Conservation (phyloP, 2,113 vertebrate species). For the Lampris megalopsis region DNA sequence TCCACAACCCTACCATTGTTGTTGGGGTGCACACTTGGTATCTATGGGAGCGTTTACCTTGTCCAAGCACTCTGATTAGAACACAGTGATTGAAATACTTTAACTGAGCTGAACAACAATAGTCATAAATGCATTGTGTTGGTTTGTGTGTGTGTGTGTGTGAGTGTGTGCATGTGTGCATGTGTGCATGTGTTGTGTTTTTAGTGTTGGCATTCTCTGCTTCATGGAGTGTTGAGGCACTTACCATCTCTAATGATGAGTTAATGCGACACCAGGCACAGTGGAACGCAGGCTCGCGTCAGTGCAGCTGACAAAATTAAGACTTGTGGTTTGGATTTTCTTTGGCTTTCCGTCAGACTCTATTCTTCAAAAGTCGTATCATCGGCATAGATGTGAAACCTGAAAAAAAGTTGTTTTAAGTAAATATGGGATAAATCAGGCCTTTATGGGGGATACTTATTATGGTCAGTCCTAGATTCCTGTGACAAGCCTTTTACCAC, state of each 20-base stretch:
- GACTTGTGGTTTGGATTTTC: slow-evolving; percentile 51
- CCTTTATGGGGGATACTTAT: slow-evolving; percentile 25
- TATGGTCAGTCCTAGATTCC: neutral
- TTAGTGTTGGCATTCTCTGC: slow-evolving; percentile 15
- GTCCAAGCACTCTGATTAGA: slow-evolving; percentile 51
- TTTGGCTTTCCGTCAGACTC: slow-evolving; percentile 32
- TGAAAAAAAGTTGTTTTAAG: slow-evolving; percentile 47
- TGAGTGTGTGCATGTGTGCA: slow-evolving; percentile 22
- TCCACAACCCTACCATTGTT: slow-evolving; percentile 71
- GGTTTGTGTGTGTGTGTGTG: slow-evolving; percentile 27
- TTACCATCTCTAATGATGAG: slow-evolving; percentile 44
- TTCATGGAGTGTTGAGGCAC: slow-evolving; percentile 12
- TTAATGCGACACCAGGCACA: slow-evolving; percentile 48
- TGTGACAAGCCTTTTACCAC: too few relatives aligned
- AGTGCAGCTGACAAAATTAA: slow-evolving; percentile 58
- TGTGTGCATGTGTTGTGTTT: neutral
- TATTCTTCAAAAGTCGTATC: slow-evolving; percentile 44
- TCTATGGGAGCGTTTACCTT: slow-evolving; percentile 71
- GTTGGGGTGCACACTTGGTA: slow-evolving; percentile 46
- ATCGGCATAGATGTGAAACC: slow-evolving; percentile 37
- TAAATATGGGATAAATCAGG: slow-evolving; percentile 39
- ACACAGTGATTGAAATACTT: slow-evolving; percentile 60
- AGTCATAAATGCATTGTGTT: slow-evolving; percentile 18
- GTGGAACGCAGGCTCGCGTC: slow-evolving; percentile 28
- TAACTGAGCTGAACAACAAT: slow-evolving; percentile 61